These are phyloP conservation scores for Podarcis raffonei DNA, from an alignment of 2,113 vertebrate species.

Conservation along the genomic window DNA sequence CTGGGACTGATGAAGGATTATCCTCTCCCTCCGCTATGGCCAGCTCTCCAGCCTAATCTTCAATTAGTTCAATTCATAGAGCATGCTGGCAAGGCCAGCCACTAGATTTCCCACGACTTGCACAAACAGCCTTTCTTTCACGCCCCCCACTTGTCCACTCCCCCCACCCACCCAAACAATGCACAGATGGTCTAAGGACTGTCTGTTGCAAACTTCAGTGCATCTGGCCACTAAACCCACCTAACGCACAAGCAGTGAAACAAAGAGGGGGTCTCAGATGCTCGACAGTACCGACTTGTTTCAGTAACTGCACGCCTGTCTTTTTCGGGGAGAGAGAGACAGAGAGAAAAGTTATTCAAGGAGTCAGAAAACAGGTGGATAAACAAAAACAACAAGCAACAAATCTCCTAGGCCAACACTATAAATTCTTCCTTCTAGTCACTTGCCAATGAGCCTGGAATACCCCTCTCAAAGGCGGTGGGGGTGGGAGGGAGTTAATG, in stretches of 20 bases:
- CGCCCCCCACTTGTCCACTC: constrained; percentile 53
- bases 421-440: constrained; percentile 29
- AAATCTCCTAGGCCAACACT: not conserved
- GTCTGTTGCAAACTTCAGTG: constrained; percentile 76
- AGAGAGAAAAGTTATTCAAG: constrained; percentile 62
- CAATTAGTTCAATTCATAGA: constrained; percentile 87
- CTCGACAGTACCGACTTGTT: constrained; percentile 75
- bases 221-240: constrained; percentile 76
- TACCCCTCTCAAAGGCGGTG: not conserved
- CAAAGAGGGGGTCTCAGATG: constrained; percentile 71
- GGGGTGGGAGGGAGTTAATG: not conserved
- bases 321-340: constrained; percentile 42
- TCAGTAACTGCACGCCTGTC: constrained; percentile 73
- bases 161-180: constrained; percentile 41
- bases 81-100: constrained; percentile 75
- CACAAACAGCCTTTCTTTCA: constrained; percentile 78
- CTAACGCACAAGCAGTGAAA: constrained; percentile 67
- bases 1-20: constrained; percentile 88
- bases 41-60: constrained; percentile 83
- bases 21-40: constrained; percentile 79
- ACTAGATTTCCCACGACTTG: constrained; percentile 84
- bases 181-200: constrained; percentile 78
- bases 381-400: constrained; percentile 69
- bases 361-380: constrained; percentile 75
- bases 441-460: constrained; percentile 32